phyloP scores from a whole-genome alignment of 2,113 vertebrate species.

The Nycticryphes semicollaris region DNA sequence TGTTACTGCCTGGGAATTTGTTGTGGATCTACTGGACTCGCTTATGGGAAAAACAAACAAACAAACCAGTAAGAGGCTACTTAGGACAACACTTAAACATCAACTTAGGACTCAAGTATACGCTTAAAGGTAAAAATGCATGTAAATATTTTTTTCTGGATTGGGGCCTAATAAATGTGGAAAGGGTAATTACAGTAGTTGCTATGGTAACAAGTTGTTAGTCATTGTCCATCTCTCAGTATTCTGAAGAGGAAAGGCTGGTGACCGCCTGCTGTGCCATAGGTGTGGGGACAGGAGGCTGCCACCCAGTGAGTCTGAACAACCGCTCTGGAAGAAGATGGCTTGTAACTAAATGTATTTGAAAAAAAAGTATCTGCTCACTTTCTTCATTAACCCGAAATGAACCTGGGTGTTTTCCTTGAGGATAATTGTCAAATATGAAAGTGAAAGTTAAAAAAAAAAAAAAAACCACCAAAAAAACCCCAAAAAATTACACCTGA shows the following conservation, averaged over 20 bases:
- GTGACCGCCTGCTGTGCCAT: neutral
- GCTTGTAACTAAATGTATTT: neutral
- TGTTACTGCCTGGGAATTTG: neutral
- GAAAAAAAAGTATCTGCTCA: neutral
- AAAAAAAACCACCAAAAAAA: too few relatives aligned
- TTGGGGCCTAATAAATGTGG: neutral
- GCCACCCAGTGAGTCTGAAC: rapidly evolving
- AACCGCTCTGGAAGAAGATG: rapidly evolving
- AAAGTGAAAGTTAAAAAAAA: neutral
- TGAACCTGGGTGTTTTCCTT: neutral
- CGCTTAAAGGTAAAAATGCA: slow-evolving; percentile 44
- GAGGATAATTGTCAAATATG: neutral
- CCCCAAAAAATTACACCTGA: too few relatives aligned
- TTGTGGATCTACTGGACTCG: neutral
- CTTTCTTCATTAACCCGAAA: neutral
- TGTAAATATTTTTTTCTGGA: slow-evolving; percentile 51
- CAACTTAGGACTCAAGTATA: slow-evolving; percentile 44
- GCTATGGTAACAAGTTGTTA: neutral
- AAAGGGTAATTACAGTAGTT: neutral
- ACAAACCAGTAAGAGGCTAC: neutral
- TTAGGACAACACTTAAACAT: slow-evolving; percentile 29
- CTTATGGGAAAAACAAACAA: neutral
- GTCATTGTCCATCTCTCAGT: neutral
- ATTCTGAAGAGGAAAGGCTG: neutral
- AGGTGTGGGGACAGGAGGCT: neutral